Conservation (phyloP, 2,797 vertebrate genomes). For the Bradypodion ventrale region DNA sequence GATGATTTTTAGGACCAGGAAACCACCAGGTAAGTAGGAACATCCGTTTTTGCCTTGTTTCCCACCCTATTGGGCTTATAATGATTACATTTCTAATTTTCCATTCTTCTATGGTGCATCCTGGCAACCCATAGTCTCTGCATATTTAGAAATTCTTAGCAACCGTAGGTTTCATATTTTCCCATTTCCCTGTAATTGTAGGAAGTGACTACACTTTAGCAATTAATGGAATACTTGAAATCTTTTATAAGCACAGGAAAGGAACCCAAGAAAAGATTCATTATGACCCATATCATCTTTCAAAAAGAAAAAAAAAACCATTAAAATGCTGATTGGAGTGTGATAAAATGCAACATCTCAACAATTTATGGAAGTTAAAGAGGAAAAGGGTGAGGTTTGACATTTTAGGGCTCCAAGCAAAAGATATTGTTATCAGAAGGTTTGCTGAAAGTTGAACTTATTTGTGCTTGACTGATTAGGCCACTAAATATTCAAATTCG, state of each 20-base stretch:
- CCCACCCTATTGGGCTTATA: not conserved
- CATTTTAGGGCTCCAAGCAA: not conserved
- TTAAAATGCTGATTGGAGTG: slow-evolving; percentile 13
- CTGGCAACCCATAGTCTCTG: not conserved
- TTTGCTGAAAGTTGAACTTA: not conserved
- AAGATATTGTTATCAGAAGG: slow-evolving; percentile 12
- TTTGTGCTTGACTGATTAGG: not conserved
- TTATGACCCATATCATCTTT: slow-evolving; percentile 1
- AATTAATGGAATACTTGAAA: slow-evolving; percentile 16
- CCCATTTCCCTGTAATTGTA: slow-evolving; percentile 21
- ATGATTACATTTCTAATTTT: not conserved
- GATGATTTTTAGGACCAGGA: not conserved
- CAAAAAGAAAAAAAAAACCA: not conserved
- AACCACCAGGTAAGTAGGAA: not conserved
- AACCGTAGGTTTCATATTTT: not conserved
- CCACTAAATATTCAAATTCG: not conserved
- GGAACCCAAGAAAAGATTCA: not conserved
- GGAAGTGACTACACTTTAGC: not conserved
- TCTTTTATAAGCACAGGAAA: not conserved
- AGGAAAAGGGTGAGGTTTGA: slow-evolving; percentile 12
- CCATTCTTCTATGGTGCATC: not conserved
- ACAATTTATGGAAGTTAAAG: slow-evolving; percentile 14
- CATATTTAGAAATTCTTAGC: slow-evolving; percentile 20
- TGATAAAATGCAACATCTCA: slow-evolving; percentile 19
- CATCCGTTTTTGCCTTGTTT: not conserved